Evolutionary conservation across 2,888 invertebrate species (phyloP), one percentile per base, ranked within the genome.

Genomic region (Colostygia pectinataria): DNA sequence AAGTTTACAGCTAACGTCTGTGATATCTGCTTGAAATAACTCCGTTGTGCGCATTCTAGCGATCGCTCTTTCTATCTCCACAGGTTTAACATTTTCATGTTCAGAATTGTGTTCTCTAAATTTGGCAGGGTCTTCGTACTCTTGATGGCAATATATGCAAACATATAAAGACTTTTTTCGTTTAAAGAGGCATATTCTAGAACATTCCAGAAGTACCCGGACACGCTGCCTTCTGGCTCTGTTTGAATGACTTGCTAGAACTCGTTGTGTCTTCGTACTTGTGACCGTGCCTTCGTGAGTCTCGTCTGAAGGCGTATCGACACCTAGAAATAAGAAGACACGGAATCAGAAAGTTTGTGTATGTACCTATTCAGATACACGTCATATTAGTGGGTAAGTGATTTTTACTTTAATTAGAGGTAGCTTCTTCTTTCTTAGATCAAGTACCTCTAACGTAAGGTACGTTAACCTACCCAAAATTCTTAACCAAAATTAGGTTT

Each of bases 261-360:
- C 20, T 8, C 3, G 15, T n/a, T 6, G 24, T 33, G 10, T 20
- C 13, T 34, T 28, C 20, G 38, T 59, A 54, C 54, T 20, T 31
- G 18, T 39, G 12, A 37, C 32, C 32, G 23, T 39, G 14, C 38
- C 28, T 44, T 18, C 48, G 38, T 20, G 34, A 32, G 18, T 61
- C 45, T 58, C 47, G 29, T 51, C 58, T 52, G 59, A 56, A 56
- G 56, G 55, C 23, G 64, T 64, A 53, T 63, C 73, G 43, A 78
- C 69, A 86, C 85, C 87, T 88, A 88, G 79, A 86, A 87, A 82
- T 74, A 73, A 85, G 73, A 86, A 83, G 33, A 45, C 63, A 71
- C 52, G 13, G 10, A 24, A 31, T 32, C 24, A 32, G 14, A 24
- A 24, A 12, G 31, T 32, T 41, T 24, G 14, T 32, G 32, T 33